Percentiles rank a stretch among this genome's conserved stretches.
These are phyloP conservation scores for Marasmarcha lunaedactyla DNA, from an alignment of 2,888 invertebrate species.

Conservation along the genomic window DNA sequence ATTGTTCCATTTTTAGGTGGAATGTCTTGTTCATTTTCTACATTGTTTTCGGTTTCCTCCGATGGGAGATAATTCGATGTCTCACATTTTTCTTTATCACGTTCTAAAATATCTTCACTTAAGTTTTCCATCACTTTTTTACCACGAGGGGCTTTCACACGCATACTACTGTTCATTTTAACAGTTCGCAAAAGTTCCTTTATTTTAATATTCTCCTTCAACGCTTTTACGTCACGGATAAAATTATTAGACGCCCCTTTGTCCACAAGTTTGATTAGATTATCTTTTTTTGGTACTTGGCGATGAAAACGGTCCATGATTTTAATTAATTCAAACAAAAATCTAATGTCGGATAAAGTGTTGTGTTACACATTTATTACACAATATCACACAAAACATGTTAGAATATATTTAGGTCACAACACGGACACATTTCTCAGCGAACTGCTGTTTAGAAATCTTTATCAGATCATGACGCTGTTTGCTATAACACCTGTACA, in stretches of 20 bases:
- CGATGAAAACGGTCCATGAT: constrained; percentile 46
- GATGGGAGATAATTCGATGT: too few relatives aligned
- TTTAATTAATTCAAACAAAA: too few relatives aligned
- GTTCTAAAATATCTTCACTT: constrained; percentile 35
- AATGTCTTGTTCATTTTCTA: too few relatives aligned
- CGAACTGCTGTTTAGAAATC: constrained; percentile 20
- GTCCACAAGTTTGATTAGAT: constrained; percentile 29
- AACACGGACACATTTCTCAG: constrained; percentile 16
- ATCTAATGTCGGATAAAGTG: too few relatives aligned
- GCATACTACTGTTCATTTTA: constrained; percentile 57
- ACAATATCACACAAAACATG: constrained; percentile 10
- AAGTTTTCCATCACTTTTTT: constrained; percentile 49
- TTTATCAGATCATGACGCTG: constrained; percentile 30
- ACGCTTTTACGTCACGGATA: constrained; percentile 40
- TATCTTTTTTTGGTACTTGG: constrained; percentile 44
- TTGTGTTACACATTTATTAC: too few relatives aligned
- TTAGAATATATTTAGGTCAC: constrained; percentile 15
- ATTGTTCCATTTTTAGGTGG: too few relatives aligned
- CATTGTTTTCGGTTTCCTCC: too few relatives aligned
- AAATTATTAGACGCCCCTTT: constrained; percentile 34
- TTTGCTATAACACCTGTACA: constrained; percentile 43
- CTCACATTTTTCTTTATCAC: too few relatives aligned
- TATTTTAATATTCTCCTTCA: constrained; percentile 54
- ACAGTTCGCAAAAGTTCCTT: constrained; percentile 53
- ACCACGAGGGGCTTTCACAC: constrained; percentile 44